Evolutionary conservation across 2,797 vertebrate genomes (phyloP).

Genomic region (Chrysocyon brachyurus): DNA sequence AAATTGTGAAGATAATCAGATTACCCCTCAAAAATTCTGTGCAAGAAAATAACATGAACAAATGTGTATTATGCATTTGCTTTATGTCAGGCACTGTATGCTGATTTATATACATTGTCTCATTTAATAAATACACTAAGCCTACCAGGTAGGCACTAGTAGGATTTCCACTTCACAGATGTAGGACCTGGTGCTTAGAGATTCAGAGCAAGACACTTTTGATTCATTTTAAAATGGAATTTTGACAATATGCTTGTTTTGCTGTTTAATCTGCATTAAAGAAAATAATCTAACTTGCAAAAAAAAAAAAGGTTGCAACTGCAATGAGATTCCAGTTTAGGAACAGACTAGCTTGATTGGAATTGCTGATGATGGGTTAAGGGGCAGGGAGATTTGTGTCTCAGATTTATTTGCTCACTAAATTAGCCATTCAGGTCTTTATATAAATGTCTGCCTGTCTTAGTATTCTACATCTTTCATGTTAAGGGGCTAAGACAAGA

Average conservation of each 20-base stretch:
- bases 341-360: slow-evolving; percentile 3
- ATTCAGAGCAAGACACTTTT: background rate
- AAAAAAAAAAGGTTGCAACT: background rate
- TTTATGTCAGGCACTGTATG: background rate
- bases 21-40: background rate
- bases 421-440: slow-evolving; percentile 71
- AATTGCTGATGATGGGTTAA: slow-evolving; percentile 19
- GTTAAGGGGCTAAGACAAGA: slow-evolving; percentile 65
- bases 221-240: slow-evolving; percentile 47
- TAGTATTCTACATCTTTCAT: slow-evolving; percentile 56
- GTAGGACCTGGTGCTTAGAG: background rate
- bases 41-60: background rate
- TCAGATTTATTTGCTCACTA: slow-evolving; percentile 62
- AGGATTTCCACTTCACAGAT: background rate
- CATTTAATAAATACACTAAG: background rate
- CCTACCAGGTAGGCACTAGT: background rate
- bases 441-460: slow-evolving; percentile 23
- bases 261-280: background rate
- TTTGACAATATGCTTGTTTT: slow-evolving; percentile 20
- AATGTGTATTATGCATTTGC: background rate
- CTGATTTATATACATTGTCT: background rate
- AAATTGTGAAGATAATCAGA: background rate
- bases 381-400: slow-evolving; percentile 14
- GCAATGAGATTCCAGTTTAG: background rate
- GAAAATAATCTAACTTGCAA: background rate